A percentile compares a stretch with the other conserved stretches of the same genome.
These are phyloP conservation scores for Syrphus vitripennis DNA, from an alignment of 2,888 invertebrate genomes.

Conservation along the genomic window DNA sequence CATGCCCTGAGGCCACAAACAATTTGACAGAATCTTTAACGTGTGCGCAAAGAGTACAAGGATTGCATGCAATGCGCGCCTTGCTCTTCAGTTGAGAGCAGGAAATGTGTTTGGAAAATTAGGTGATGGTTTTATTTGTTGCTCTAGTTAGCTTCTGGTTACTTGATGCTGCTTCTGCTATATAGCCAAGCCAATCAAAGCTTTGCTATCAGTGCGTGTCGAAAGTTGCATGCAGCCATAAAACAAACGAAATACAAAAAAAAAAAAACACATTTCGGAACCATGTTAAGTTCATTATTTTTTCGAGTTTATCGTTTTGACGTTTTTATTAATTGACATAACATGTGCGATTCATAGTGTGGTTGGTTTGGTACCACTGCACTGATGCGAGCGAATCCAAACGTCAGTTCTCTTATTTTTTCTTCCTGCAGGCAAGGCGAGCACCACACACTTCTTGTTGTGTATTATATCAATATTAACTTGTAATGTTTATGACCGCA, in stretches of 20 bases:
- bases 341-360: conserved; percentile 60
- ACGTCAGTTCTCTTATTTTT: conserved; percentile 8
- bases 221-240: conserved; percentile 46
- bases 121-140: conserved; percentile 63
- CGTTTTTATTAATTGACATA: conserved; percentile 71
- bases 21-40: conserved; percentile 62
- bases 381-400: background rate
- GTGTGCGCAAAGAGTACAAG: conserved; percentile 25
- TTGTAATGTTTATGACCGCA: conserved; percentile 55
- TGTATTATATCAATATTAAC: conserved; percentile 45
- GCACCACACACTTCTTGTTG: background rate
- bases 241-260: background rate
- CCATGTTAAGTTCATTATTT: conserved; percentile 66
- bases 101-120: conserved; percentile 56
- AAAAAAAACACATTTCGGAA: conserved; percentile 48
- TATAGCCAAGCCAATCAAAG: conserved; percentile 20
- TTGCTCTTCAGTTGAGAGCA: conserved; percentile 25
- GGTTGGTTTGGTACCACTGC: conserved; percentile 28
- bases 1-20: conserved; percentile 47
- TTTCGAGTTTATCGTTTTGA: conserved; percentile 64
- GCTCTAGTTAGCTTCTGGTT: conserved; percentile 43
- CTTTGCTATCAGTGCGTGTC: conserved; percentile 54
- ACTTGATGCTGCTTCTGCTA: background rate
- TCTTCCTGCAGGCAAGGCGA: conserved; percentile 40
- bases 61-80: conserved; percentile 41